These are phyloP conservation scores for Eutolmus rufibarbis DNA, from an alignment of 2,888 invertebrate species.

Conservation along the genomic window DNA sequence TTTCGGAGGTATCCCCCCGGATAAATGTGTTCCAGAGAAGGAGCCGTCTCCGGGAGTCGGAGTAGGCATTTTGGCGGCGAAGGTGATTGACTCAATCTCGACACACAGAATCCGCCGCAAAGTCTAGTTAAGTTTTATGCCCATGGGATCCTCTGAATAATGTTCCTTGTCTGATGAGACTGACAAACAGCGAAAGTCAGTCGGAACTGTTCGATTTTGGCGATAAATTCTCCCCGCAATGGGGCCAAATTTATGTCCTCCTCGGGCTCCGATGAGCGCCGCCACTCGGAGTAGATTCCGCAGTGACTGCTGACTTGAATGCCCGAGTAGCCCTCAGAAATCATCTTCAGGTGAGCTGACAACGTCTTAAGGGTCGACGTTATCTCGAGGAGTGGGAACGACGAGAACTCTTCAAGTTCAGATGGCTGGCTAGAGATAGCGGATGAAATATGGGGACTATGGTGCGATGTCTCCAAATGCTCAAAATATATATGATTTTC, in stretches of 20 bases:
- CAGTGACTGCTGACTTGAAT: background rate
- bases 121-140: conserved; percentile 29
- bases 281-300: background rate
- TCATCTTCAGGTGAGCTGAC: background rate
- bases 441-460: background rate
- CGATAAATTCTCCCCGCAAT: background rate
- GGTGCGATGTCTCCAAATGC: background rate
- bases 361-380: background rate
- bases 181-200: conserved; percentile 30
- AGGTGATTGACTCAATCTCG: conserved; percentile 34
- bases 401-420: background rate
- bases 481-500: background rate
- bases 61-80: conserved; percentile 9
- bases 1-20: conserved; percentile 5
- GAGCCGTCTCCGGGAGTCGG: background rate
- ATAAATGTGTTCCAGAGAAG: conserved; percentile 15
- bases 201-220: background rate
- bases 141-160: conserved; percentile 19
- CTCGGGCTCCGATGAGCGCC: background rate
- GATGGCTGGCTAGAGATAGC: background rate
- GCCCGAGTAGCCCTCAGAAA: background rate
- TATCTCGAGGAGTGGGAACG: background rate
- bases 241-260: background rate
- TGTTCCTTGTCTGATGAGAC: conserved; percentile 28
- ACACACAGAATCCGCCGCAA: conserved; percentile 23